phyloP scores from a whole-genome alignment of 2,888 invertebrate species.

The Vesta saturnalis region DNA sequence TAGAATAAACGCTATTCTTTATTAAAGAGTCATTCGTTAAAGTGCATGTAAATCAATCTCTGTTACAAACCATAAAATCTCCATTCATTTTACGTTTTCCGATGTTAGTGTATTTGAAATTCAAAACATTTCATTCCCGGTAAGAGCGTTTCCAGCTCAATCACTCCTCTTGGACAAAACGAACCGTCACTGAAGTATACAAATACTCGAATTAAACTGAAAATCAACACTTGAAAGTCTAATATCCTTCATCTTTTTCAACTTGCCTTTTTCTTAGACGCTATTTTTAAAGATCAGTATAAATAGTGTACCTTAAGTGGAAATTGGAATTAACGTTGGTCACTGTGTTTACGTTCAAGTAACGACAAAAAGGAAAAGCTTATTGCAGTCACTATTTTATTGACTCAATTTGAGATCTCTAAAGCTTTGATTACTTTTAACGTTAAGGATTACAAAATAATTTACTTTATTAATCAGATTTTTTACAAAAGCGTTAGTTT shows the following conservation, averaged over 20 bases:
- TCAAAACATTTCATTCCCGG: conserved; percentile 61
- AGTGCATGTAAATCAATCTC: conserved; percentile 51
- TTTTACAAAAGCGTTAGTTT: no score
- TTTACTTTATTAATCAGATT: no score
- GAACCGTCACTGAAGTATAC: conserved; percentile 49
- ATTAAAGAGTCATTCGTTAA: conserved; percentile 19
- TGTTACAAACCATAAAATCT: conserved; percentile 51
- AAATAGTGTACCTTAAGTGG: conserved; percentile 23
- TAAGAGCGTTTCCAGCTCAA: conserved; percentile 58
- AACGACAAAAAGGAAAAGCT: conserved; percentile 22
- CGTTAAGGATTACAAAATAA: no score
- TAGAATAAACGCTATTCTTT: conserved; percentile 8
- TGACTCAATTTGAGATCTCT: conserved; percentile 32
- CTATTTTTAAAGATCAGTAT: conserved; percentile 13
- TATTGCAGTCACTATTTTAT: conserved; percentile 27
- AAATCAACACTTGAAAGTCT: conserved; percentile 47
- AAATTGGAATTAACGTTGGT: conserved; percentile 37
- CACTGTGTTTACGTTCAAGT: conserved; percentile 33
- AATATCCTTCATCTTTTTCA: conserved; percentile 35
- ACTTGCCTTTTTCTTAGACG: conserved; percentile 10
- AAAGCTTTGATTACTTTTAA: neutral
- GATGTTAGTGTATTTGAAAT: conserved; percentile 56
- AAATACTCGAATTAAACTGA: conserved; percentile 55
- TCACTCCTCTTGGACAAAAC: conserved; percentile 49
- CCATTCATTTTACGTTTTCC: conserved; percentile 51